Conservation (phyloP, 2,888 invertebrate genomes). For the Gandaritis pyraliata region DNA sequence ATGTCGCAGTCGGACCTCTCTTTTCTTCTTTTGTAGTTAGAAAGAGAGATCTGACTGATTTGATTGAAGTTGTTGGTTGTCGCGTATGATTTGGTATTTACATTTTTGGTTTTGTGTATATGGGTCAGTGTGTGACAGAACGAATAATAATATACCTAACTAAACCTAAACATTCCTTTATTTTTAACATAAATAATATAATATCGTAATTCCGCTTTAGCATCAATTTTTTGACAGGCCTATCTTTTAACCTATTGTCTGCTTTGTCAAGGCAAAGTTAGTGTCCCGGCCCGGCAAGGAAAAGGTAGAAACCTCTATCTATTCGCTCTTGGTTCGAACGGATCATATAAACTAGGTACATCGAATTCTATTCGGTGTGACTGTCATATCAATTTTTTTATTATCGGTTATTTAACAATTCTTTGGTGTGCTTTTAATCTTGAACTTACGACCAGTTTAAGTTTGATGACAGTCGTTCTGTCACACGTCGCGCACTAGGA, state of each 20-base stretch:
- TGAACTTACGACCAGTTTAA: no score
- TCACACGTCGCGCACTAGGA: slow-evolving; percentile 11
- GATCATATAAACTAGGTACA: no score
- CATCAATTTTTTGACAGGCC: background rate
- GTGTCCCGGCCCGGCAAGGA: no score
- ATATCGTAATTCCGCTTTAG: background rate
- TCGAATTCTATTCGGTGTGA: no score
- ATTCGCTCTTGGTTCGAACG: no score
- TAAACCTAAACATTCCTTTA: no score
- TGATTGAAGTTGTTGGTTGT: background rate
- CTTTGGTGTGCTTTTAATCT: no score
- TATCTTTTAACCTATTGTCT: no score
- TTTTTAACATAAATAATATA: background rate
- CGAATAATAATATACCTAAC: background rate
- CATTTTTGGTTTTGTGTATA: background rate
- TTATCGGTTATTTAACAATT: no score
- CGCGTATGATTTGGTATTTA: slow-evolving; percentile 4
- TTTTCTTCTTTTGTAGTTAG: slow-evolving; percentile 9
- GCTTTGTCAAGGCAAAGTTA: no score
- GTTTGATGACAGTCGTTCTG: slow-evolving; percentile 20
- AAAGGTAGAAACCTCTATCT: no score
- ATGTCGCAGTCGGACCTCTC: slow-evolving; percentile 14
- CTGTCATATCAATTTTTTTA: no score
- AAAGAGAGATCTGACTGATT: slow-evolving; percentile 21
- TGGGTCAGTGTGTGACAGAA: slow-evolving; percentile 15